These are phyloP conservation scores for Buceros bicornis DNA, from an alignment of 2,797 vertebrate genomes.

Conservation along the genomic window DNA sequence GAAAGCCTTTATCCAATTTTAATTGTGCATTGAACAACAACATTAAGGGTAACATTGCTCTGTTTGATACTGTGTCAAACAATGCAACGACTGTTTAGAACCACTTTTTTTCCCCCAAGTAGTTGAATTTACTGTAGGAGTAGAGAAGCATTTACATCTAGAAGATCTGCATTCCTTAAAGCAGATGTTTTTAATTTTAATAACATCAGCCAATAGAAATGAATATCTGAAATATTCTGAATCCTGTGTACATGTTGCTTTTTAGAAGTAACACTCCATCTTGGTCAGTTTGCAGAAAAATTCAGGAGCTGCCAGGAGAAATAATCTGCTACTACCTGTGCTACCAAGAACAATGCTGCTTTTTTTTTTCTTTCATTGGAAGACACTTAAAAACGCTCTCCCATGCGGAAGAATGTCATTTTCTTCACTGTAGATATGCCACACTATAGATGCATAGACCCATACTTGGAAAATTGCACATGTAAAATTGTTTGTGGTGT, in stretches of 20 bases:
- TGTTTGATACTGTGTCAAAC: constrained; percentile 81
- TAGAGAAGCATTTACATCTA: constrained; percentile 68
- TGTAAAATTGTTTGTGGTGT: constrained; percentile 24
- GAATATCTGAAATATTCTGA: constrained; percentile 73
- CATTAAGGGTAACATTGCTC: constrained; percentile 66
- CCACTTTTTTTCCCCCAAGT: constrained; percentile 68
- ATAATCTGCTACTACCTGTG: constrained; percentile 32
- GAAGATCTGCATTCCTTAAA: constrained; percentile 71
- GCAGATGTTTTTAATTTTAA: constrained; percentile 79
- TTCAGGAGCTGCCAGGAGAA: constrained; percentile 42
- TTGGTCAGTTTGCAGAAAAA: constrained; percentile 45
- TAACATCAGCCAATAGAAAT: constrained; percentile 68
- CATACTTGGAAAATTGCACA: constrained; percentile 7
- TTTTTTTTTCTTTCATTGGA: neutral
- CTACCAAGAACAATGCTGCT: neutral
- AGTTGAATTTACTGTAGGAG: constrained; percentile 67
- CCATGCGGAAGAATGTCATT: constrained; percentile 38
- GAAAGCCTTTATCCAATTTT: constrained; percentile 81
- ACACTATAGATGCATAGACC: neutral
- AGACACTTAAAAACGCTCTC: constrained; percentile 23
- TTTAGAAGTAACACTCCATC: constrained; percentile 28
- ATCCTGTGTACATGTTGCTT: constrained; percentile 22
- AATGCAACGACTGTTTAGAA: constrained; percentile 67
- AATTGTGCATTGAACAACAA: constrained; percentile 77
- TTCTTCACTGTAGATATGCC: neutral